Conservation (phyloP, 2,888 invertebrate genomes). For the Caenorhabditis virilis region DNA sequence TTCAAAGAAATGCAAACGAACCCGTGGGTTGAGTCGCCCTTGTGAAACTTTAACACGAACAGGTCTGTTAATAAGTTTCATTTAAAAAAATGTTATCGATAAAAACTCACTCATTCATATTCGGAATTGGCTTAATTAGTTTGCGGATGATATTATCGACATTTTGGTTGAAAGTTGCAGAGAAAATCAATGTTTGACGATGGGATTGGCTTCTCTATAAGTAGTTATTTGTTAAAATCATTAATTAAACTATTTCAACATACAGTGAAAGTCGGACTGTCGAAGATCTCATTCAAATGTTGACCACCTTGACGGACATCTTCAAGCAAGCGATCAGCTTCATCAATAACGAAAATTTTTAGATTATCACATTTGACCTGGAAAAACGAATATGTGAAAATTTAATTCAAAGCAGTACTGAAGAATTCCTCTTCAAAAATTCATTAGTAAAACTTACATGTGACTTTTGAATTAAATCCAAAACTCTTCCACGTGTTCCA, state of each 20-base stretch:
- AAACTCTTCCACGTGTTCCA: slow-evolving; percentile 78
- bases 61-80: not conserved
- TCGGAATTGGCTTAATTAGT: slow-evolving; percentile 21
- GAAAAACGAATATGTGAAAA: no score
- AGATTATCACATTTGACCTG: no score
- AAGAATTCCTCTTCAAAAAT: no score
- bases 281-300: no score
- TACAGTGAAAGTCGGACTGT: no score
- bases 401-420: no score
- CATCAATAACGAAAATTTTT: slow-evolving; percentile 79
- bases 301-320: slow-evolving; percentile 74
- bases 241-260: no score
- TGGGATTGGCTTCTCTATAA: no score
- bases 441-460: no score
- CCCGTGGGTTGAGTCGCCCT: slow-evolving; percentile 19
- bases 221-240: no score
- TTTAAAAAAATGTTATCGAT: not conserved
- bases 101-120: slow-evolving; percentile 2
- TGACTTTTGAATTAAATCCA: slow-evolving; percentile 75
- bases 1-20: slow-evolving; percentile 18
- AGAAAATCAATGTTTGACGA: slow-evolving; percentile 48
- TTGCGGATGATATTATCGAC: slow-evolving; percentile 20
- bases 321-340: slow-evolving; percentile 82
- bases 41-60: slow-evolving; percentile 14
- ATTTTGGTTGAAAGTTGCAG: slow-evolving; percentile 46